Evolutionary conservation across 23 tunicate species (phyloP).

Genomic region (Trididemnum clinides): DNA sequence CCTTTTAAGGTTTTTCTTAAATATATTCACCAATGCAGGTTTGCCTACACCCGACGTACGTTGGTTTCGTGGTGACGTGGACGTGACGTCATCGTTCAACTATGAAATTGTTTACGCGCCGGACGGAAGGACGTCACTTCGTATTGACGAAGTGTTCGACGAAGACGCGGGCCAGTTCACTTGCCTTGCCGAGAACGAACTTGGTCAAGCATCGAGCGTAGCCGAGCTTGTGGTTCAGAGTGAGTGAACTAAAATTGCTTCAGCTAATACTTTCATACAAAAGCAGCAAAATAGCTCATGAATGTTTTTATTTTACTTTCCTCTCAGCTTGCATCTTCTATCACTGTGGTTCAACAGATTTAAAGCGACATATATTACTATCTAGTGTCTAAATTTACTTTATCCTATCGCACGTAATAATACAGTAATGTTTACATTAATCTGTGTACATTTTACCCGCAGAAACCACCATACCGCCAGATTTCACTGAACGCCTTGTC

Average conservation of each 20-base stretch:
- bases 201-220: slow-evolving; percentile 74
- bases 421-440: too few relatives aligned
- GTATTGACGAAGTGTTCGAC: slow-evolving; percentile 65
- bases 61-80: slow-evolving; percentile 77
- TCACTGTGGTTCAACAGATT: too few relatives aligned
- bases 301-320: too few relatives aligned
- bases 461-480: slow-evolving; percentile 78
- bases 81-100: slow-evolving; percentile 70
- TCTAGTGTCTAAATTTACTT: too few relatives aligned
- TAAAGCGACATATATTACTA: too few relatives aligned
- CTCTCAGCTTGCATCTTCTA: too few relatives aligned
- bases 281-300: too few relatives aligned
- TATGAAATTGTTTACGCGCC: slow-evolving; percentile 55
- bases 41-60: slow-evolving; percentile 82
- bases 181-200: slow-evolving; percentile 64
- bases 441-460: too few relatives aligned
- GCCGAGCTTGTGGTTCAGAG: slow-evolving; percentile 76
- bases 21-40: too few relatives aligned
- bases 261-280: too few relatives aligned
- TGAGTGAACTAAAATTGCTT: slow-evolving; percentile 44
- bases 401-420: too few relatives aligned
- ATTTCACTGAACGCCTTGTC: slow-evolving; percentile 55
- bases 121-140: slow-evolving; percentile 49
- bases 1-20: too few relatives aligned
- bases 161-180: slow-evolving; percentile 83